Base-by-base conservation (phyloP, 2,888 invertebrate species). In the Galeopsomyia nigrocyanea region DNA sequence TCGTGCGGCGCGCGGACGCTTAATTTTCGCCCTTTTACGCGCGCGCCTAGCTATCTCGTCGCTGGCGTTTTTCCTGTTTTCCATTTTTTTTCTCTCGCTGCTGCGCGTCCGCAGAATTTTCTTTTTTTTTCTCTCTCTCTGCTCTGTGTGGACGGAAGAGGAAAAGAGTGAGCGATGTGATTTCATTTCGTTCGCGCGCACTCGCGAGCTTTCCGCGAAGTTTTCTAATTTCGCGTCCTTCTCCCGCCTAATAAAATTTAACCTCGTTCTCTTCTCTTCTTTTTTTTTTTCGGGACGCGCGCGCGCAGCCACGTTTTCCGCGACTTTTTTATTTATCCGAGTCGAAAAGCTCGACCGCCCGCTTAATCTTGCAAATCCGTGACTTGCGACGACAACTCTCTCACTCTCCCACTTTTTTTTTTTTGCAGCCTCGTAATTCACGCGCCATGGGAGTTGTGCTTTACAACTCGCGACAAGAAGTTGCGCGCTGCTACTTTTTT, bases 221-320 rank as follows among this genome's bases (percentile, higher is more conserved):
- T 69, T 69, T 62, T 69, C 62, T 62, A 68, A 68, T 68, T 68
- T 60, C 68, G 39, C 39, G 26, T 50, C 21, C 56, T n/a, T 39
- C 39, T 31, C 55, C 47, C 55, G 53, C 46, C 60, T 62, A 67
- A 67, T 62, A 71, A 67, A 71, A 71, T 71, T 71, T 57, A 56
- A 56, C 53, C 31, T 9, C 3, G n/a, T 21, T 26, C 56, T 46
- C 39, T 46, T 6, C 13, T n/a, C 51, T 7, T 64, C 22, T 13
- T 47, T 19, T 13, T 6, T 16, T 14, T 39, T 39, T 39, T 39
- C 7, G 1, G 39, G 39, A 39, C 13, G 39, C 13, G 7, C 7
- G n/a, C 13, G 39, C 13, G 7, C 7, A 10, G 53, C 53, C 21
- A 53, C 21, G 17, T 53, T 53, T 53, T 17, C 51, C 21, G 53